Conservation (phyloP, 2,113 vertebrate genomes). For the Microtus oregoni region DNA sequence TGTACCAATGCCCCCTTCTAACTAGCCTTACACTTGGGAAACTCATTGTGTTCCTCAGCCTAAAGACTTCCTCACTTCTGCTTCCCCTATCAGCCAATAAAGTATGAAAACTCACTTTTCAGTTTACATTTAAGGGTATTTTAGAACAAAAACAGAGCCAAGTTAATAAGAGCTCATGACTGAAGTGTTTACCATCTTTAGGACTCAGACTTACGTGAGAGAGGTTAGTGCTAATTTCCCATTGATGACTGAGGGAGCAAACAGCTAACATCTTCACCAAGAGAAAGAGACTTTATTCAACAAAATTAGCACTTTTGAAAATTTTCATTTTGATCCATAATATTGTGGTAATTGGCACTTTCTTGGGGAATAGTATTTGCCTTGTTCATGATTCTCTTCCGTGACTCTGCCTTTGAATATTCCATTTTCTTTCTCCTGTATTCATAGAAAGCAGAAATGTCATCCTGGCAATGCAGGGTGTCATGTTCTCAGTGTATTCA, state of each 20-base stretch:
- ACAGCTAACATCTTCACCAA: neutral
- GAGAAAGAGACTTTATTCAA: neutral
- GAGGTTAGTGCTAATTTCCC: neutral
- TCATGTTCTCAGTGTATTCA: neutral
- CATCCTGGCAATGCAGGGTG: fast-evolving
- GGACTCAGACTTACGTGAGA: neutral
- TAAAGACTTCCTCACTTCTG: neutral
- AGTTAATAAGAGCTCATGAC: neutral
- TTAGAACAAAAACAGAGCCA: neutral
- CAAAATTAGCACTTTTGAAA: neutral
- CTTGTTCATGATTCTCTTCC: neutral
- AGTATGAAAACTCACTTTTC: neutral
- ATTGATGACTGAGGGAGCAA: neutral
- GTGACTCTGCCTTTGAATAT: neutral
- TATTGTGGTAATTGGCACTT: neutral
- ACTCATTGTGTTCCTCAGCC: too few species aligned
- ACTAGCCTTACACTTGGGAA: neutral
- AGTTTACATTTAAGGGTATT: neutral
- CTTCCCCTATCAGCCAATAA: neutral
- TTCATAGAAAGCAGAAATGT: neutral
- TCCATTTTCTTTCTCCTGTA: neutral
- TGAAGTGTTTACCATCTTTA: neutral
- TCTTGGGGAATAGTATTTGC: neutral
- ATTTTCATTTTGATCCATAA: neutral
- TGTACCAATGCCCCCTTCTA: neutral